These are phyloP conservation scores for Erethizon dorsatum DNA, from an alignment of 2,797 vertebrate genomes.

Conservation along the genomic window DNA sequence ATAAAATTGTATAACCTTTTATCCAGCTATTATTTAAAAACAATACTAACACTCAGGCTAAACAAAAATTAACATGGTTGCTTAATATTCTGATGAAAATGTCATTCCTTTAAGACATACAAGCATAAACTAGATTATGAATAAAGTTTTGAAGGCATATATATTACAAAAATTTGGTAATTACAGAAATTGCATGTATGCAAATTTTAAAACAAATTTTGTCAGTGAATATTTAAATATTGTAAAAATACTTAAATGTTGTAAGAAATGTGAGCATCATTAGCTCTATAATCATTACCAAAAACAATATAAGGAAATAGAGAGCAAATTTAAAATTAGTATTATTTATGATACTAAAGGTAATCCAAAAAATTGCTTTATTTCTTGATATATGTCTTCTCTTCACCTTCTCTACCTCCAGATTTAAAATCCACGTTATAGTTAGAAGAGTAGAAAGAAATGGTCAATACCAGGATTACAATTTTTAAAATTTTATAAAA, in stretches of 20 bases:
- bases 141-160: neutral
- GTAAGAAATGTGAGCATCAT: neutral
- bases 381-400: neutral
- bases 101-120: conserved; percentile 82
- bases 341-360: neutral
- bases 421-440: conserved; percentile 77
- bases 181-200: neutral
- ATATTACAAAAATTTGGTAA: conserved; percentile 68
- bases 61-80: conserved; percentile 88
- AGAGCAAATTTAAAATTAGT: neutral
- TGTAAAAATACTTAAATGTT: neutral
- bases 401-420: conserved; percentile 63
- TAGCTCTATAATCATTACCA: conserved; percentile 14
- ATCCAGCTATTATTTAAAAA: conserved; percentile 87
- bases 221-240: conserved; percentile 70
- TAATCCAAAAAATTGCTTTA: neutral
- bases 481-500: neutral
- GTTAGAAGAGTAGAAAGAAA: conserved; percentile 60
- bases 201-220: conserved; percentile 65
- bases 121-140: conserved; percentile 67
- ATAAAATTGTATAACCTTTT: conserved; percentile 82
- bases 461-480: neutral
- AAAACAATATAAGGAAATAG: neutral
- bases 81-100: conserved; percentile 87
- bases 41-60: conserved; percentile 76